These are phyloP conservation scores for Amorpha juglandis DNA, from an alignment of 2,888 invertebrate genomes.

Conservation along the genomic window DNA sequence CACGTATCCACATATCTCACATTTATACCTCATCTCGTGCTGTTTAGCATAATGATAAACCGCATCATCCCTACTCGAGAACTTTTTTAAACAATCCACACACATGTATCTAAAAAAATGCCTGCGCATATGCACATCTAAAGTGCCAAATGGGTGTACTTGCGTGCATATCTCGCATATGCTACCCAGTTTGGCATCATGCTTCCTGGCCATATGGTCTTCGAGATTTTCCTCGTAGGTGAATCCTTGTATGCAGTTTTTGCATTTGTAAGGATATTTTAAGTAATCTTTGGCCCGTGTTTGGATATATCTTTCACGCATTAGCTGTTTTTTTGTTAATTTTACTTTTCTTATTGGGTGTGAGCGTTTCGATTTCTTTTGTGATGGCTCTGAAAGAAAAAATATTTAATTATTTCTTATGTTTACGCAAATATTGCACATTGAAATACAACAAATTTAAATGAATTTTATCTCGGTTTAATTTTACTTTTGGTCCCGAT, in stretches of 20 bases:
- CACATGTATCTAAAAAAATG: not conserved
- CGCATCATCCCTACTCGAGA: not conserved
- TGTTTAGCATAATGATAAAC: not conserved
- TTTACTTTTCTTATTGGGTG: constrained; percentile 33
- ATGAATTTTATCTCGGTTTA: too few species aligned
- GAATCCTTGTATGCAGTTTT: constrained; percentile 44
- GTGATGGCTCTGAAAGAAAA: not conserved
- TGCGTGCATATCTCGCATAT: constrained; percentile 21
- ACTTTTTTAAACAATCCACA: not conserved
- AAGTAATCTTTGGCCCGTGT: constrained; percentile 32
- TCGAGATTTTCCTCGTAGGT: constrained; percentile 42
- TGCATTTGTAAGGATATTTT: constrained; percentile 35
- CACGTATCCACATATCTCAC: not conserved
- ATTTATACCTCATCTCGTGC: not conserved
- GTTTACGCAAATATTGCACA: too few species aligned
- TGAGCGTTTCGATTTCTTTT: not conserved
- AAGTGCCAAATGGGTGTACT: not conserved
- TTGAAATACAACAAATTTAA: too few species aligned
- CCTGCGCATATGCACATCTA: not conserved
- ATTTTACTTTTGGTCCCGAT: too few species aligned
- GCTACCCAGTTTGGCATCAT: constrained; percentile 33
- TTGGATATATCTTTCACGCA: constrained; percentile 31
- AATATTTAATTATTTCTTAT: not conserved
- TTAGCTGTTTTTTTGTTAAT: constrained; percentile 35
- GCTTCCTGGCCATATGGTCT: constrained; percentile 46